These are phyloP conservation scores for Drosophila pseudoobscura DNA, from an alignment of 1,140 invertebrate species.

Conservation along the genomic window DNA sequence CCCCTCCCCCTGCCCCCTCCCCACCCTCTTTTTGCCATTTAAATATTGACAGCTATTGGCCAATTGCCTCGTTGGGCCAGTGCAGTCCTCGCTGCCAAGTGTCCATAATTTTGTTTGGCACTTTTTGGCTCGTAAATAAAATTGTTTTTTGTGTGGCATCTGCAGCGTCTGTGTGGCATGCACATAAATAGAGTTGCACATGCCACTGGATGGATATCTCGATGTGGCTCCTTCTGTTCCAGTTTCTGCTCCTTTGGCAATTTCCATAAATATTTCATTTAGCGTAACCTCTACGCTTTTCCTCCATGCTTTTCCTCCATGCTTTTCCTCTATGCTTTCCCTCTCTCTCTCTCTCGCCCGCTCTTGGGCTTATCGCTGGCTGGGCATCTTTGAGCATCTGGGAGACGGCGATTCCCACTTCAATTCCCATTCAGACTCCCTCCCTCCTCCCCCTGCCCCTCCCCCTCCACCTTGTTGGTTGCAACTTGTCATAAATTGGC, in stretches of 20 bases:
- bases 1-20: too few species aligned
- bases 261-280: constrained; percentile 81
- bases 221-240: constrained; percentile 8
- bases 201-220: constrained; percentile 36
- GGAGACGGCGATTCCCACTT: constrained; percentile 4
- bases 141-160: constrained; percentile 38
- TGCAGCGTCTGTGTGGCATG: constrained; percentile 30
- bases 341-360: constrained; percentile 19
- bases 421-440: constrained; percentile 4
- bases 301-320: constrained; percentile 49
- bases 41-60: constrained; percentile 80
- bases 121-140: constrained; percentile 65
- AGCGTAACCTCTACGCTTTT: constrained; percentile 67
- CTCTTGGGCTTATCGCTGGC: constrained; percentile 60
- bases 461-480: constrained; percentile 41
- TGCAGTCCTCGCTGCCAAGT: constrained; percentile 42
- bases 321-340: constrained; percentile 44
- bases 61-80: constrained; percentile 54
- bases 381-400: constrained; percentile 48
- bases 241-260: constrained; percentile 40
- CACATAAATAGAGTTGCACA: constrained; percentile 42
- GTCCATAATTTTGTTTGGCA: constrained; percentile 62
- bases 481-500: constrained; percentile 71
- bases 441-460: too few species aligned
- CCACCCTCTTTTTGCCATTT: constrained; percentile 21